Evolutionary conservation across 2,113 vertebrate species (phyloP).

Genomic region (Sturnira hondurensis): DNA sequence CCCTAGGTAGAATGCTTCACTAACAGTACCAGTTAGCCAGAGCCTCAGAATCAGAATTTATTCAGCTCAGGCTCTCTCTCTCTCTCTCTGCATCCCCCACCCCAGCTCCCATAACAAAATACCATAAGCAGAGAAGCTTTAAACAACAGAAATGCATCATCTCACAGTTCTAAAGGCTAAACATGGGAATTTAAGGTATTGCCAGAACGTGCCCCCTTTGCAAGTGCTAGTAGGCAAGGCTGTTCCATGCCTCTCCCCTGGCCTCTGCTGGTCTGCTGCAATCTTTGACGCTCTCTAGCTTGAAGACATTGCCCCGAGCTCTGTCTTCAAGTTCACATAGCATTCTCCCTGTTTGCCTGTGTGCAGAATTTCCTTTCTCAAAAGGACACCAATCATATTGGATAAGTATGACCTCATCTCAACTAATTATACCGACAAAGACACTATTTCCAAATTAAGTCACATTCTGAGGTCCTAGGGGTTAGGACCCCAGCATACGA

Average conservation of each 20-base stretch:
- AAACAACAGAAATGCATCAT: background rate
- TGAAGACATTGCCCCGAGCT: background rate
- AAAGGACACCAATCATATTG: background rate
- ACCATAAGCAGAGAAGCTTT: background rate
- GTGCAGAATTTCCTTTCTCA: background rate
- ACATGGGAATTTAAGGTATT: background rate
- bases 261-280: background rate
- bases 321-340: background rate
- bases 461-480: background rate
- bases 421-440: background rate
- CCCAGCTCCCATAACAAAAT: background rate
- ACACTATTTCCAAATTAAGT: background rate
- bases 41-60: background rate
- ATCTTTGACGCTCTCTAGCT: background rate
- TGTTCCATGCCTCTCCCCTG: background rate
- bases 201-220: no score
- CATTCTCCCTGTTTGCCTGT: background rate
- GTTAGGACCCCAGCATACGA: background rate
- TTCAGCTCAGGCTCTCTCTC: background rate
- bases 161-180: background rate
- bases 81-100: background rate
- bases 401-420: background rate
- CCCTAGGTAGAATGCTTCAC: background rate
- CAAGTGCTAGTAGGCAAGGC: background rate
- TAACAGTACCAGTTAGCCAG: background rate